Evolutionary conservation across 2,888 invertebrate species (phyloP).

Genomic region (Pterobdella sp.): DNA sequence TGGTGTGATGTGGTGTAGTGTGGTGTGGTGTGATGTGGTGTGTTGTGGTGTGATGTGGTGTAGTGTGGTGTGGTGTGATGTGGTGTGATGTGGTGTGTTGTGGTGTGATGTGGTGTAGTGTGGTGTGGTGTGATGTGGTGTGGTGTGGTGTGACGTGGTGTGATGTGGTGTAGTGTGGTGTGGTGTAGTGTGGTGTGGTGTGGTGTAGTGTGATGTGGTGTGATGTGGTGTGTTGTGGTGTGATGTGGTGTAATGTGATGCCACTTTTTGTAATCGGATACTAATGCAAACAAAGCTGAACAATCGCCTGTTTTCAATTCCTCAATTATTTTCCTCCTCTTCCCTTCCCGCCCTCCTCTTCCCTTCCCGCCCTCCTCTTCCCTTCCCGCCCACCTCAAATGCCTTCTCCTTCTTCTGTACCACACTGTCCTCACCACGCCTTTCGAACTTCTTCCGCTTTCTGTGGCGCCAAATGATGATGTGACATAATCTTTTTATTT

Average conservation of each 20-base stretch:
- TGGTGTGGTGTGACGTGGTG: slow-evolving; percentile 12
- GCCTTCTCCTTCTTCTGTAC: not conserved
- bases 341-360: no score
- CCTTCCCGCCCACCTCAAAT: no score
- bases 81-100: slow-evolving; percentile 11
- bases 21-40: slow-evolving; percentile 15
- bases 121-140: slow-evolving; percentile 13
- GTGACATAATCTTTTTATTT: no score
- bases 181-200: slow-evolving; percentile 15
- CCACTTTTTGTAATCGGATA: no score
- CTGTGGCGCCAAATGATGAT: not conserved
- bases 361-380: no score
- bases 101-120: slow-evolving; percentile 5
- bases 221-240: slow-evolving; percentile 13
- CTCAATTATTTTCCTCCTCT: no score
- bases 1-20: slow-evolving; percentile 13
- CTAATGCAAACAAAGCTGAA: no score
- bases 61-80: slow-evolving; percentile 12
- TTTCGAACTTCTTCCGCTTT: not conserved
- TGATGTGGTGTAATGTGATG: slow-evolving; percentile 6
- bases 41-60: slow-evolving; percentile 9
- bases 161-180: slow-evolving; percentile 13
- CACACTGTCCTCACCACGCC: not conserved
- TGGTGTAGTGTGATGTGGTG: slow-evolving; percentile 8
- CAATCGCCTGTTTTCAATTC: no score